Evolutionary conservation across 1,140 invertebrate genomes (phyloP).

Genomic region (Prorops nasuta): DNA sequence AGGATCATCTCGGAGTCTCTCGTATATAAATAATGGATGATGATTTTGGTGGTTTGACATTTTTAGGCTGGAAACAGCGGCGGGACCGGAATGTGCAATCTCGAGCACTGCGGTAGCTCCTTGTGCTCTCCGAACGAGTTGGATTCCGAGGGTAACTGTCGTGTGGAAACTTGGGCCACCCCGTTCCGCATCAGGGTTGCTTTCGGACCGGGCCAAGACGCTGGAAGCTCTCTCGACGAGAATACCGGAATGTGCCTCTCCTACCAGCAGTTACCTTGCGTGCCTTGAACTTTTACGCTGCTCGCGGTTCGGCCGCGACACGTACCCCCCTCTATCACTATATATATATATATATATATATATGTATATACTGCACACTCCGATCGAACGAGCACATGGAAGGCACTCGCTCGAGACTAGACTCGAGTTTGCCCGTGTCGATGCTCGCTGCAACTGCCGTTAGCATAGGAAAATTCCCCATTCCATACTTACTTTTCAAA

Average conservation of each 20-base stretch:
- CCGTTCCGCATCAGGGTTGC: slow-evolving; percentile 77
- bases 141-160: slow-evolving; percentile 58
- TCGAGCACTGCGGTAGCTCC: slow-evolving; percentile 72
- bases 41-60: too few species aligned
- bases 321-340: too few species aligned
- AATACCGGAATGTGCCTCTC: slow-evolving; percentile 76
- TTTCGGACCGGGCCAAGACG: slow-evolving; percentile 65
- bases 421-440: too few species aligned
- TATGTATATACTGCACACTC: too few species aligned
- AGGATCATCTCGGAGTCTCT: too few species aligned
- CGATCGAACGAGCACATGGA: background rate
- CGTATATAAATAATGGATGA: too few species aligned
- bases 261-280: slow-evolving; percentile 71
- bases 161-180: slow-evolving; percentile 72
- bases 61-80: slow-evolving; percentile 59
- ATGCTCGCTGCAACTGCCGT: too few species aligned
- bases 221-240: slow-evolving; percentile 70
- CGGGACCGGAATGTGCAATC: slow-evolving; percentile 64
- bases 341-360: too few species aligned
- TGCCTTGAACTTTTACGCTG: slow-evolving; percentile 39
- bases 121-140: slow-evolving; percentile 63
- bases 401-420: too few species aligned
- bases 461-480: too few species aligned
- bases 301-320: too few species aligned
- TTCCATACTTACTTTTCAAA: too few species aligned